phyloP scores from a whole-genome alignment of 2,888 invertebrate genomes.

The Scaptomyza caliginosa region DNA sequence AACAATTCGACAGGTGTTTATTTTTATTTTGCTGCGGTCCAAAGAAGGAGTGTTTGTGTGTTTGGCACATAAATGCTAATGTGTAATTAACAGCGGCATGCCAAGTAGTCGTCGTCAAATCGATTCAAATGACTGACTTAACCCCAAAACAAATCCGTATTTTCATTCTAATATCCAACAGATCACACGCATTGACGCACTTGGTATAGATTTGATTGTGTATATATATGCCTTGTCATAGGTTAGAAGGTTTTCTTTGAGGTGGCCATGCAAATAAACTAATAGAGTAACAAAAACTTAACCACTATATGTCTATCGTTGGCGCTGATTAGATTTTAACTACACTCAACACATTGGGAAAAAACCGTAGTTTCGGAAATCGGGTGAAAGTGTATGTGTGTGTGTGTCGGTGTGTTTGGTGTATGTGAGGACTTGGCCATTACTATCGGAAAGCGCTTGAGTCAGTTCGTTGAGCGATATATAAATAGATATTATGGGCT shows the following conservation, averaged over 20 bases:
- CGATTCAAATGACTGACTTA: neutral
- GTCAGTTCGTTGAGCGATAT: slow-evolving; percentile 34
- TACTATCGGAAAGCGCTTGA: slow-evolving; percentile 38
- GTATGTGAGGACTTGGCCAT: slow-evolving; percentile 19
- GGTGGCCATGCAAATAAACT: slow-evolving; percentile 38
- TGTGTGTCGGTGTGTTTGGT: slow-evolving; percentile 11
- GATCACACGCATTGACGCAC: slow-evolving; percentile 19
- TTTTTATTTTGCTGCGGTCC: slow-evolving; percentile 13
- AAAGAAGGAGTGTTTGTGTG: slow-evolving; percentile 33
- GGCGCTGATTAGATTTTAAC: slow-evolving; percentile 48
- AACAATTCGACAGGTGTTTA: slow-evolving; percentile 29
- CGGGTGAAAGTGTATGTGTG: slow-evolving; percentile 14
- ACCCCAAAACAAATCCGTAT: neutral
- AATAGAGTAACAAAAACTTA: slow-evolving; percentile 1
- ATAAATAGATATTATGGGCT: slow-evolving; percentile 37
- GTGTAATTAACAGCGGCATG: slow-evolving; percentile 49
- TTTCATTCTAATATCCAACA: neutral
- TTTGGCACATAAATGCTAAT: slow-evolving; percentile 55
- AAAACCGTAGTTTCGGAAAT: slow-evolving; percentile 24
- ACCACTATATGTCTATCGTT: slow-evolving; percentile 32
- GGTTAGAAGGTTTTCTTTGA: slow-evolving; percentile 2
- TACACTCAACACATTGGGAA: slow-evolving; percentile 15
- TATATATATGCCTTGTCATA: slow-evolving; percentile 14
- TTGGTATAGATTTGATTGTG: slow-evolving; percentile 32
- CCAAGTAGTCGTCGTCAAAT: slow-evolving; percentile 15